phyloP scores from a whole-genome alignment of 1,140 invertebrate species.

The Pseudomyrmex sp. region DNA sequence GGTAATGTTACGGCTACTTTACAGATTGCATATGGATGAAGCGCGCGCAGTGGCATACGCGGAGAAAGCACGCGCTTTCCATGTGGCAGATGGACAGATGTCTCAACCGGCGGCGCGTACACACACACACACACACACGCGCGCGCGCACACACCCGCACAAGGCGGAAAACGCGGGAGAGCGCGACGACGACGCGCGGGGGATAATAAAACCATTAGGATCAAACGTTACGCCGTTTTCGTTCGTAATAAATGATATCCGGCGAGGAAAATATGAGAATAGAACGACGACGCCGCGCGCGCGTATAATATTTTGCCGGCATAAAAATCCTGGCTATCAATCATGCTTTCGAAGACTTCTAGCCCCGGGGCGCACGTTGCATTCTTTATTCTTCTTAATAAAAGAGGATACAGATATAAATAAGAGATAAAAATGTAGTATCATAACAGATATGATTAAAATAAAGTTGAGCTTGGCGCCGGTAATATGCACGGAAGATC shows the following conservation, averaged over 20 bases:
- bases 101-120: conserved; percentile 25
- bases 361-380: conserved; percentile 20
- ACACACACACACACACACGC: conserved; percentile 13
- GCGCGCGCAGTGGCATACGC: conserved; percentile 19
- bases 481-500: background rate
- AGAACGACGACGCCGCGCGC: background rate
- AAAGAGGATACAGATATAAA: conserved; percentile 32
- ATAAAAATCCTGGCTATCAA: conserved; percentile 47
- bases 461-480: background rate
- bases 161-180: conserved; percentile 43
- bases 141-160: background rate
- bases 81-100: conserved; percentile 43
- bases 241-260: conserved; percentile 50
- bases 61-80: conserved; percentile 55
- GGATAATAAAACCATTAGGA: conserved; percentile 58
- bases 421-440: conserved; percentile 32
- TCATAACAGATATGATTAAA: conserved; percentile 24
- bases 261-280: conserved; percentile 45
- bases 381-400: conserved; percentile 39
- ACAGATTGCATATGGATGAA: conserved; percentile 62
- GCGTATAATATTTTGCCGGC: conserved; percentile 32
- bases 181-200: conserved; percentile 40
- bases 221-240: conserved; percentile 58
- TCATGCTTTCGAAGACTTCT: conserved; percentile 49
- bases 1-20: conserved; percentile 61